These are phyloP conservation scores for Palythoa grandiflora DNA, from an alignment of 92 coral and sea anemone genomes.

Conservation along the genomic window DNA sequence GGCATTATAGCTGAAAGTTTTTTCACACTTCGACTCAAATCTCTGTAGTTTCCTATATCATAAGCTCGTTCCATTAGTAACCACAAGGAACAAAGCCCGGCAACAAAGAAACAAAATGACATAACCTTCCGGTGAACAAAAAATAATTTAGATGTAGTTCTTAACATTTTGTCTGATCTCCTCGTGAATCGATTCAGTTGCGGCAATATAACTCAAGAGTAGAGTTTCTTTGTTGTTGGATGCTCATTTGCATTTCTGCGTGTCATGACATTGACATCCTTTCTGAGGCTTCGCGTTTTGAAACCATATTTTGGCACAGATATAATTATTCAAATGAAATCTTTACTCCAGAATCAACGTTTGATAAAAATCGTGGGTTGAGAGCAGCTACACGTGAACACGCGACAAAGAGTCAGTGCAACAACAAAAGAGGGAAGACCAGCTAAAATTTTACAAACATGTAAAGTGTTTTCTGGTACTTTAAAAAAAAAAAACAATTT, in stretches of 20 bases:
- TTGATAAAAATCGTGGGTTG: background rate
- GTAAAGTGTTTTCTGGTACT: background rate
- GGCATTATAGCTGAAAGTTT: background rate
- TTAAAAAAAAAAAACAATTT: background rate
- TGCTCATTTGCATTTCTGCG: constrained; percentile 8
- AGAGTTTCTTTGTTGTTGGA: background rate
- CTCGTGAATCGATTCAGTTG: too few species aligned
- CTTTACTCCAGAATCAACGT: background rate
- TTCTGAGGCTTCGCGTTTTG: background rate
- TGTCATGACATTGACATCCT: background rate
- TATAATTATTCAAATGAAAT: background rate
- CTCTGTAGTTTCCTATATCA: constrained; percentile 14
- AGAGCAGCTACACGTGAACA: background rate
- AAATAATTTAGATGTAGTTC: background rate
- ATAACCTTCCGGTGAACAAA: constrained; percentile 33
- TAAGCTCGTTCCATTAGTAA: background rate
- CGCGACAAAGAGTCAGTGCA: background rate
- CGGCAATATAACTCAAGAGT: too few species aligned
- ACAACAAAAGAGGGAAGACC: background rate
- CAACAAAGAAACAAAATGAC: constrained; percentile 9
- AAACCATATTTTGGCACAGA: background rate
- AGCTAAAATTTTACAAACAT: background rate
- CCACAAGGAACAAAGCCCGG: constrained; percentile 7
- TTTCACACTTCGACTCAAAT: background rate
- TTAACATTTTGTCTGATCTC: background rate